These are phyloP conservation scores for Cygnus atratus DNA, from an alignment of 2,113 vertebrate genomes.

Conservation along the genomic window DNA sequence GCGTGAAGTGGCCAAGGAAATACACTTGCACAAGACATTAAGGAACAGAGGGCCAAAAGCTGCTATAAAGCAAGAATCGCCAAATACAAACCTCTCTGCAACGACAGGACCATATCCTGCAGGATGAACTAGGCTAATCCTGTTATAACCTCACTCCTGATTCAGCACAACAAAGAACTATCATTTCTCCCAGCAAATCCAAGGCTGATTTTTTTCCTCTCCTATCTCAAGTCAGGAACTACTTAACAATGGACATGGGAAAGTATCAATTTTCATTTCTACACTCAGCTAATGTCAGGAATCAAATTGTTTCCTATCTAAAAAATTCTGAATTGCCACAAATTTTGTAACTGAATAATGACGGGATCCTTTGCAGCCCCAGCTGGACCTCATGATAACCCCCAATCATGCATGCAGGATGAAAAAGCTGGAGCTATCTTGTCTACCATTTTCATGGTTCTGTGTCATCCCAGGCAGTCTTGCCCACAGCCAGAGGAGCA, in stretches of 20 bases:
- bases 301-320: neutral
- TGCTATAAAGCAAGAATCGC: neutral
- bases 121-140: neutral
- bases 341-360: neutral
- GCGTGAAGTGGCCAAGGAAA: neutral
- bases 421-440: neutral
- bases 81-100: neutral
- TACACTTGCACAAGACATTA: neutral
- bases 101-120: neutral
- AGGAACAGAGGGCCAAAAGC: neutral
- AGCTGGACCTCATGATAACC: neutral
- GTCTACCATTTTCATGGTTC: neutral
- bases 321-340: neutral
- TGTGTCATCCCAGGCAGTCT: neutral
- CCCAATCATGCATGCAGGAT: rapidly evolving
- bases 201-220: neutral
- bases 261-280: neutral
- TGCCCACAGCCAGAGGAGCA: neutral
- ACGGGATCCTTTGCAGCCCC: neutral
- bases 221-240: neutral
- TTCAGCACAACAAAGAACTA: neutral
- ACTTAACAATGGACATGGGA: neutral
- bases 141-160: rapidly evolving
- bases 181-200: neutral
- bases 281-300: neutral